Base-by-base conservation (phyloP, 2,888 invertebrate genomes). In the Thumatha senex region DNA sequence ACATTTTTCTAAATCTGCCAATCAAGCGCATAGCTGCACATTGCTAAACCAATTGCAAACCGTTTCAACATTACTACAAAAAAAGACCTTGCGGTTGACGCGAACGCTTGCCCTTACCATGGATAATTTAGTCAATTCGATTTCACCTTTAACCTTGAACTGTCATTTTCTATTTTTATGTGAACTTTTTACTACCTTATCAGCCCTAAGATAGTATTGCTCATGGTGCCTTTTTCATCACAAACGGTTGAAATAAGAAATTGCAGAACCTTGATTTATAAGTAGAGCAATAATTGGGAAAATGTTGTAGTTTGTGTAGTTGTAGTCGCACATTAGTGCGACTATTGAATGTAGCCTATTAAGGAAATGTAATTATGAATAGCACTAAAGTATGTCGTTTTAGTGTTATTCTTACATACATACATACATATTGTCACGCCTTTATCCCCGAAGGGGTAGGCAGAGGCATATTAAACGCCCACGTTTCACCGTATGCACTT, bases 91-190 rank as follows among this genome's bases (percentile, higher is more conserved):
- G 89, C 74, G 76, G 78, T 72, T 69, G 64, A 58, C 53, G 63
- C 66, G 72, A 72, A 72, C 76, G 71, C 56, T 67, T 66, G 84
- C 86, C 86, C 87, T 88, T 84, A 82, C 76, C 67, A 72, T 67
- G 80, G 33, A 43, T 33, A 30, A 74, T 79, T 82, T 80, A 78
- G 77, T 79, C 75, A 76, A 68, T 66, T 70, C 78, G 88, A 85
- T 89, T 89, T 89, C 88, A 59, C 60, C 52, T 46, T 46, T 56
- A 71, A 66, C 88, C 87, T 88, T 89, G 84, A 82, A 78, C 40
- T 9, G 41, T 10, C 47, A 52, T 63, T 68, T 65, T 68, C 74
- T 57, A 67, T 53, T 63, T 63, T 9, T 47, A 9, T 46, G n/a
- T 38, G 58, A 73, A 80, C 78, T 78, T 78, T 79, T 54, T 42